Evolutionary conservation across 1,140 invertebrate species (phyloP).

Genomic region (Heliothis subflexa): DNA sequence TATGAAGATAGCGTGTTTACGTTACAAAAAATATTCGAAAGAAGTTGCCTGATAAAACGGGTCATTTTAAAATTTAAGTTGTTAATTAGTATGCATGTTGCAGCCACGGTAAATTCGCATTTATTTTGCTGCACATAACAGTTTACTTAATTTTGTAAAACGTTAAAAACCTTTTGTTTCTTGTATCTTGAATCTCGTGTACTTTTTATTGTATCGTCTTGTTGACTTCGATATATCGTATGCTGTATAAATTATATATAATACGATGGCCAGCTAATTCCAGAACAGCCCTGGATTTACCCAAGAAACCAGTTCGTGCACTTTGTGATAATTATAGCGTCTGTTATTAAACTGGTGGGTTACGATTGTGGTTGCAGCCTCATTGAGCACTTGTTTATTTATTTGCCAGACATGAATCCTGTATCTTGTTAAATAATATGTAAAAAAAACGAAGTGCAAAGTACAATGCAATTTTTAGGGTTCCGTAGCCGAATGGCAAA

Average conservation of each 20-base stretch:
- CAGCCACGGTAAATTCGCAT: not conserved
- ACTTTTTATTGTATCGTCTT: not conserved
- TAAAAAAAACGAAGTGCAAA: too few relatives aligned
- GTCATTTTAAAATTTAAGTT: constrained; percentile 19
- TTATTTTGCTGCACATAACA: not conserved
- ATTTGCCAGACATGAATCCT: too few relatives aligned
- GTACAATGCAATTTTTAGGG: too few relatives aligned
- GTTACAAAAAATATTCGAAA: constrained; percentile 6
- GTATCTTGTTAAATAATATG: too few relatives aligned
- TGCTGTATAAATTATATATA: too few relatives aligned
- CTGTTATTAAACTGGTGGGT: not conserved
- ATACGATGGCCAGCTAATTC: not conserved
- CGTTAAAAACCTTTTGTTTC: not conserved
- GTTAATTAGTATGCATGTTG: constrained; percentile 17
- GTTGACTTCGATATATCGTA: too few relatives aligned
- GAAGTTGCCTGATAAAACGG: constrained; percentile 7
- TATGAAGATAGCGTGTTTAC: not conserved
- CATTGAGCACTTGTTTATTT: too few relatives aligned
- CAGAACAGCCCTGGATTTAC: not conserved
- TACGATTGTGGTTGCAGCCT: too few relatives aligned
- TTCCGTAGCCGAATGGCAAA: too few relatives aligned
- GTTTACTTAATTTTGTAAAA: not conserved
- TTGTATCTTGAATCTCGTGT: not conserved
- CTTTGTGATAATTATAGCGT: not conserved
- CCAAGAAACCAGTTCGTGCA: not conserved